Conservation (phyloP, 2,888 invertebrate genomes). For the Beris morrisii region DNA sequence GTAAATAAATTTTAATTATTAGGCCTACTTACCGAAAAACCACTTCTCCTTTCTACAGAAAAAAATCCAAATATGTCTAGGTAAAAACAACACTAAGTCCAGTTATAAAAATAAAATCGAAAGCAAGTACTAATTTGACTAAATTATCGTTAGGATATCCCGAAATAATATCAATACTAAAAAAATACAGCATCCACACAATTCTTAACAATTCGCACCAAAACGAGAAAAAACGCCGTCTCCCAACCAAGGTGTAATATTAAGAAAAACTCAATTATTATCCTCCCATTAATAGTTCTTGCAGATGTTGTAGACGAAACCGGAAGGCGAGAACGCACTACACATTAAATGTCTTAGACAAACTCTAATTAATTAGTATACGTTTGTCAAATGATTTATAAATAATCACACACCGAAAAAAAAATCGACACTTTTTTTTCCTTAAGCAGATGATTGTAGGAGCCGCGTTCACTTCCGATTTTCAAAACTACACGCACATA, state of each 20-base stretch:
- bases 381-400: constrained; percentile 56
- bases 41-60: too few relatives aligned
- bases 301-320: constrained; percentile 17
- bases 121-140: constrained; percentile 15
- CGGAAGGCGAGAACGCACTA: constrained; percentile 22
- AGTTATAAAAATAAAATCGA: not conserved
- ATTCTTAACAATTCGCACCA: constrained; percentile 25
- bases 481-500: constrained; percentile 3
- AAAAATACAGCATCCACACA: constrained; percentile 17
- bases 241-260: constrained; percentile 1
- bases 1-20: too few relatives aligned
- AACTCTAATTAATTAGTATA: constrained; percentile 58
- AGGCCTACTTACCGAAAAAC: too few relatives aligned
- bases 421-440: not conserved
- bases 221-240: constrained; percentile 18
- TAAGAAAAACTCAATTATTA: constrained; percentile 30
- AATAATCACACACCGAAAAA: constrained; percentile 37
- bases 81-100: too few relatives aligned
- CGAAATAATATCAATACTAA: constrained; percentile 17
- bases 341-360: constrained; percentile 52
- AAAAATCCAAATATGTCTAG: too few relatives aligned
- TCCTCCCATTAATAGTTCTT: constrained; percentile 31
- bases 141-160: constrained; percentile 24
- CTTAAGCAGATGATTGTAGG: not conserved
- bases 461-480: constrained; percentile 35